These are phyloP conservation scores for Julus scandinavius DNA, from an alignment of 2,888 invertebrate species.

Conservation along the genomic window DNA sequence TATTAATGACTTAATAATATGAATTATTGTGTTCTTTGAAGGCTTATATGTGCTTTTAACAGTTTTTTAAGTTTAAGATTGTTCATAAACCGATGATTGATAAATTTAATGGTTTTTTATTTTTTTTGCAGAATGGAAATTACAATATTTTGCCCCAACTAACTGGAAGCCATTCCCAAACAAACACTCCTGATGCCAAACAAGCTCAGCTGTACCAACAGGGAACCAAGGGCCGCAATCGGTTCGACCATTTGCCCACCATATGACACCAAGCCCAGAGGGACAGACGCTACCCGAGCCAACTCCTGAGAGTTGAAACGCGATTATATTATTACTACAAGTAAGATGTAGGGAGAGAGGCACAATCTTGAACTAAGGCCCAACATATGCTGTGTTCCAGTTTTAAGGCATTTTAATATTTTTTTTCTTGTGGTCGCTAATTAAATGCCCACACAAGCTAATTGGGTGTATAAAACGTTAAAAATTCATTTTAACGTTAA, in stretches of 20 bases:
- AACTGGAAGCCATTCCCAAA: conserved; percentile 47
- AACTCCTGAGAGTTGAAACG: conserved; percentile 51
- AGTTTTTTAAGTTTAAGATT: too few relatives aligned
- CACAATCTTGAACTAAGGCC: neutral
- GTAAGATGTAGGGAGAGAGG: conserved; percentile 7
- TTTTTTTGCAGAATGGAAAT: conserved; percentile 53
- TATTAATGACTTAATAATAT: too few relatives aligned
- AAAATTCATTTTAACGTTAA: too few relatives aligned
- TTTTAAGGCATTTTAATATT: too few relatives aligned
- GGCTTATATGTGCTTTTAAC: too few relatives aligned
- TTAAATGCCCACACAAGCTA: too few relatives aligned
- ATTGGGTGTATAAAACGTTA: too few relatives aligned
- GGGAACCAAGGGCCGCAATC: conserved; percentile 62
- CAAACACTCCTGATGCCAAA: conserved; percentile 59
- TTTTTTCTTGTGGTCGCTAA: neutral
- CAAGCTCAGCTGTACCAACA: conserved; percentile 61
- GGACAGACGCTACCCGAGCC: conserved; percentile 26
- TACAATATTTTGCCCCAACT: conserved; percentile 56
- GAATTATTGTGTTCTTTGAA: too few relatives aligned
- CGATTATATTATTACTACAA: conserved; percentile 53
- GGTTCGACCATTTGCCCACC: conserved; percentile 72
- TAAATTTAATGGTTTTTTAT: neutral
- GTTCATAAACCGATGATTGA: too few relatives aligned
- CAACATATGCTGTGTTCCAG: neutral
- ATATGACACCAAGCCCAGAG: conserved; percentile 70